Base-by-base conservation (phyloP, 2,888 invertebrate species). In the Agrotis clavis region DNA sequence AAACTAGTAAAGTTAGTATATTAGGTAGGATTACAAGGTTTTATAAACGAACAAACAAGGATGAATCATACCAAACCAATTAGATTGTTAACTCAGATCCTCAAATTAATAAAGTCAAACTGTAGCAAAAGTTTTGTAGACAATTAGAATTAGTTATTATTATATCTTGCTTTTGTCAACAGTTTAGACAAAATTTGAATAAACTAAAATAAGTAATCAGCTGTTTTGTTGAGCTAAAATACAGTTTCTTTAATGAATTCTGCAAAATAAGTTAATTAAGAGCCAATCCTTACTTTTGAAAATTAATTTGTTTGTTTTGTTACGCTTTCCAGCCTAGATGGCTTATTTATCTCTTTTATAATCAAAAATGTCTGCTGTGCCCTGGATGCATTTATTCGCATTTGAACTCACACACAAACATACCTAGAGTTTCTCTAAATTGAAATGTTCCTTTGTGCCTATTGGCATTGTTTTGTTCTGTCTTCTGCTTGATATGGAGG, bases 11-110 rank as follows among this genome's bases (percentile, higher is more conserved):
- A 9, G 41, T 41, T 41, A 2, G 41, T 41, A 41, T 11, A 41
- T 41, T 41, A 11, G 9, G 9, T 41, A 41, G 11, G 41, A 41
- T 41, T 41, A 41, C 41, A 41, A 41, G 41, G 41, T 41, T 50
- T 70, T n/a, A 6, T 21, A 16, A 61, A 64, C 48, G 25, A 75
- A 60, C 9, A 30, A 59, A 16, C 25, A 61, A n/a, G 5, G 45
- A 50, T 50, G 41, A 51, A 25, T 60, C 30, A 25, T 53, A 62
- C 19, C 54, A 11, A 63, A 57, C 45, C 53, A 74, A 67, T 74
- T 48, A 14, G 7, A 59, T 64, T 56, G 18, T 30, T 47, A 25
- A 19, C 19, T 54, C 11, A 41, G 19, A 48, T 21, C 21, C 19
- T 54, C 11, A 41, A 18, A 48, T 25, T 50, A 61, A 48, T 4